Conservation (phyloP, 2,113 vertebrate species). For the Labrus mixtus region DNA sequence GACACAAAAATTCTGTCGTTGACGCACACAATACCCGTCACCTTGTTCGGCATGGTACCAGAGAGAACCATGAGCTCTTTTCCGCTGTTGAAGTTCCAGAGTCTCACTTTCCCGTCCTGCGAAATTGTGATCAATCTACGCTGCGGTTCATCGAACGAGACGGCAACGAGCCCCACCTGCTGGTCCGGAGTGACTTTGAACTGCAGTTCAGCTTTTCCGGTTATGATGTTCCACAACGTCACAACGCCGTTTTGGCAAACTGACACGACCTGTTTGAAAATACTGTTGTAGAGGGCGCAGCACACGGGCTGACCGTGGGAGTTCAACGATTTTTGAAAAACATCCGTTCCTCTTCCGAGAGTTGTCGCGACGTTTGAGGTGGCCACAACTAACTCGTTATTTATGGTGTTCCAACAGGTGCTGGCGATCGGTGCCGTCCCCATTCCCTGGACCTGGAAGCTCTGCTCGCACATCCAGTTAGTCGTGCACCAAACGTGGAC, state of each 20-base stretch:
- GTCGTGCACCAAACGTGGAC: constrained; percentile 1
- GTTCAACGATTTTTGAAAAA: not conserved
- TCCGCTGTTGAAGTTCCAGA: constrained; percentile 51
- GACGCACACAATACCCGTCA: not conserved
- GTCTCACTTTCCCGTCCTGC: constrained; percentile 1
- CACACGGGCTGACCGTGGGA: constrained; percentile 29
- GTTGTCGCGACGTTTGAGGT: constrained; percentile 16
- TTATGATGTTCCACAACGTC: constrained; percentile 34
- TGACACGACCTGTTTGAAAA: constrained; percentile 42
- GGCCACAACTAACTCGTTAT: constrained; percentile 47
- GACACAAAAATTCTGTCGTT: constrained; percentile 7
- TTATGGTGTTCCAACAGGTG: constrained; percentile 21
- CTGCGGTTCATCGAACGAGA: constrained; percentile 9
- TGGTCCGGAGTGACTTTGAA: not conserved
- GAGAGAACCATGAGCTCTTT: accelerated
- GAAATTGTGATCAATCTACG: constrained; percentile 18
- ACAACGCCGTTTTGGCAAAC: constrained; percentile 20
- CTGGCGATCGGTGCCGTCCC: not conserved
- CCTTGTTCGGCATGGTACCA: not conserved
- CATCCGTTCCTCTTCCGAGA: constrained; percentile 42
- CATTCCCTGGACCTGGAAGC: not conserved
- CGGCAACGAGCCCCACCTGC: not conserved
- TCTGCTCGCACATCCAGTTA: not conserved
- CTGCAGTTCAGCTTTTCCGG: not conserved
- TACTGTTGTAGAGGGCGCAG: constrained; percentile 15